Evolutionary conservation across 2,888 invertebrate genomes (phyloP), one percentile per base, ranked within the genome.

Genomic region (Tachina lurida): DNA sequence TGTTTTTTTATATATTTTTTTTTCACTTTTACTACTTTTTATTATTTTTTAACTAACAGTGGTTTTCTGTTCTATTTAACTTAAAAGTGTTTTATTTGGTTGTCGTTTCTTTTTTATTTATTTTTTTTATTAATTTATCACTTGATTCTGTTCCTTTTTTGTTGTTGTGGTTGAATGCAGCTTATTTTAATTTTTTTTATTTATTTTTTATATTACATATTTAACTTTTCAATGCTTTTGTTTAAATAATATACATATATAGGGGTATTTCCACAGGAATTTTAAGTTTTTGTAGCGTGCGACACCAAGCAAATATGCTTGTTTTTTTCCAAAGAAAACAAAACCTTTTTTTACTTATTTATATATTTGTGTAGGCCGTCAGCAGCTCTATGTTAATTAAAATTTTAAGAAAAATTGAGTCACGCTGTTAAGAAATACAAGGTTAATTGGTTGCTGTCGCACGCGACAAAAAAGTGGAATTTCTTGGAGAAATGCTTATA

Each of bases 11-110:
- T 2, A 22, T 47, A 52, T 22, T 75, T 76, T 82, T 80, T 87
- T 89, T 88, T 87, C 73, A 71, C 49, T 73, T 75, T 78, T 74
- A 47, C 70, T 84, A 84, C 74, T 77, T 85, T 82, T 79, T 19
- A 9, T 43, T 75, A 73, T 67, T 75, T 31, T 22, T 62, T 70
- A n/a, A 39, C 71, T 73, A 84, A 47, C 58, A 70, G 56, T 62
- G 67, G 43, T 65, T 52, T 43, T 75, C 73, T 58, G 31, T 10
- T 76, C n/a, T n/a, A n/a, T 84, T 71, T 71, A 63, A 65, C 39
- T 71, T 56, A 49, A 39, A 68, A 41, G 12, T 75, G 12, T 79
- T 73, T 76, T 52, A 9, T 65, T 15, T 41, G 41, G 22, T 31
- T 60, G 47, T 15, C 63, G 19, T 45, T 67, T n/a, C n/a, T n/a